Conservation (phyloP, 1,140 invertebrate genomes). For the Lordiphosa mommai region DNA sequence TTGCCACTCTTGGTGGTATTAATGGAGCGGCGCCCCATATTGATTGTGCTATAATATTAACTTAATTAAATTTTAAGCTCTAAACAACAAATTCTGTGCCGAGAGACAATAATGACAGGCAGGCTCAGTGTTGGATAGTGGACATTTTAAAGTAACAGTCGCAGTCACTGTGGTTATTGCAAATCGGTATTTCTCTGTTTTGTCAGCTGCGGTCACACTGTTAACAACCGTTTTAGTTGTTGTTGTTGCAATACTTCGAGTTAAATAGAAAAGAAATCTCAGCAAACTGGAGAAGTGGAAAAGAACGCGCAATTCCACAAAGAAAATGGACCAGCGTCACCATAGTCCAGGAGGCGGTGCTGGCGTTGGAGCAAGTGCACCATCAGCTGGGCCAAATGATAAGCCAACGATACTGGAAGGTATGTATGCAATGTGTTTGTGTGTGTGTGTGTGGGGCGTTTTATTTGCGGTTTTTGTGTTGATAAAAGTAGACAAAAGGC, state of each 20-base stretch:
- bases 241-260: no score
- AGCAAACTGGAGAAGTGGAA: constrained; percentile 79
- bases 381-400: constrained; percentile 35
- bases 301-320: constrained; percentile 74
- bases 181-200: no score
- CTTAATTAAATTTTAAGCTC: no score
- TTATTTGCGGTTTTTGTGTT: background rate
- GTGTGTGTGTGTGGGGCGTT: background rate
- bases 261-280: no score
- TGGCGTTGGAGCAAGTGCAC: constrained; percentile 12
- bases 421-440: constrained; percentile 26
- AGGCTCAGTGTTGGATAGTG: no score
- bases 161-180: no score
- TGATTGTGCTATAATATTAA: no score
- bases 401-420: constrained; percentile 72
- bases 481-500: background rate
- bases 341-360: constrained; percentile 39
- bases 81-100: no score
- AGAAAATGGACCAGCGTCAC: constrained; percentile 67
- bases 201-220: no score
- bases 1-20: constrained; percentile 99
- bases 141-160: no score
- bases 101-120: no score
- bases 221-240: no score
- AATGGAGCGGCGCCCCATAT: constrained; percentile 96